Evolutionary conservation across 2,113 vertebrate species (phyloP), one percentile per base, ranked within the genome.

Genomic region (Aptenodytes patagonicus): DNA sequence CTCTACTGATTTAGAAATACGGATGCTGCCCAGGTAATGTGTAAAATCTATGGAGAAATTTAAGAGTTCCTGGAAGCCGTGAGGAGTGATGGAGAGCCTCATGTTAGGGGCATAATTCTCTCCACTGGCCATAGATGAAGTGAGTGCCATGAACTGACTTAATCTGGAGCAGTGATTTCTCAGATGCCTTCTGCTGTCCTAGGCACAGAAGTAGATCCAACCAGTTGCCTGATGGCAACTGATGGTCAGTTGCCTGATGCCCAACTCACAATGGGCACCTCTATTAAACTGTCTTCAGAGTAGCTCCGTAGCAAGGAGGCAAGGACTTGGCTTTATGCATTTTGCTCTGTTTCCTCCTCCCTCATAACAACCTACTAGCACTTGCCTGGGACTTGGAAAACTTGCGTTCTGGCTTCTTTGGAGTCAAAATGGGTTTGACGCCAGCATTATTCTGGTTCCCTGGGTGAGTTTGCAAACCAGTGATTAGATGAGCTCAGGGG

Each of bases 391-490:
- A 38, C 52, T 61, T 65, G 34, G 54, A 73, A 79, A 83, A 73
- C 12, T 11, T 69, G 73, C 6, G 9, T 72, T 68, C 26, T 36
- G 29, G 6, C 47, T 85, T 66, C 42, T 52, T 44, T n/a, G 32
- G n/a, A 28, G 62, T 70, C 55, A 60, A 61, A 66, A 29, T 13
- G 29, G 21, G 32, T 82, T 82, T 82, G 52, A 31, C 18, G 51
- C 28, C 55, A 38, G 9, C 38, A 28, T 44, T 54, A 26, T 25
- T 13, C 18, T 25, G 8, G 21, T 34, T 14, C 8, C 34, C 10
- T 0, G 0, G 13, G 17, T 19, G 42, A 82, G 21, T 82, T 46
- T 51, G 24, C 1, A 2, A 75, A 32, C 8, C 20, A 55, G 26
- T 4, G 32, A 38, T 25, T 4, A 40, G 38, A 12, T 5, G 51